Percentiles rank a stretch among this genome's conserved stretches.
These are phyloP conservation scores for Rutilus rutilus DNA, from an alignment of 2,113 vertebrate species.

Conservation along the genomic window DNA sequence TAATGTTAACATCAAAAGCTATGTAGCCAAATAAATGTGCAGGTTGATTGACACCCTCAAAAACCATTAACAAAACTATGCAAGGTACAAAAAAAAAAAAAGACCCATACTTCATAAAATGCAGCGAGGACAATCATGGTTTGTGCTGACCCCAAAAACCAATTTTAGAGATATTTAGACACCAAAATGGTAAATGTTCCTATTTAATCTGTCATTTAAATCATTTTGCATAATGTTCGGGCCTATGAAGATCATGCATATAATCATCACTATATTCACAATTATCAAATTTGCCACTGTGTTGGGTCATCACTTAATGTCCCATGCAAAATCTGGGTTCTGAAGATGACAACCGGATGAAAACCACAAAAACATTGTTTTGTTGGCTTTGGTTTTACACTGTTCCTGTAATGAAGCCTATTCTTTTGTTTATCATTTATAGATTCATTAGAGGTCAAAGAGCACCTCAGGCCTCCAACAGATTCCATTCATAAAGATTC, in stretches of 20 bases:
- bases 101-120: too few species aligned
- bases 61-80: too few species aligned
- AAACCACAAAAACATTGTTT: neutral
- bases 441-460: conserved; percentile 71
- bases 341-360: neutral
- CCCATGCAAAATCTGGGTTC: neutral
- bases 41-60: too few species aligned
- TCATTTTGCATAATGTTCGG: neutral
- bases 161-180: neutral
- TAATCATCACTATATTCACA: too few species aligned
- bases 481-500: conserved; percentile 69
- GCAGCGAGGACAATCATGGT: too few species aligned
- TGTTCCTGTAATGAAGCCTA: neutral
- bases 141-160: neutral
- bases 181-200: neutral
- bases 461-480: conserved; percentile 68
- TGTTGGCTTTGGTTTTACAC: neutral
- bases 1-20: too few species aligned
- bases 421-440: conserved; percentile 19
- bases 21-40: too few species aligned
- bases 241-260: neutral
- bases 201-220: neutral
- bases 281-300: neutral
- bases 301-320: neutral
- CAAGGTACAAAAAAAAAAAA: too few species aligned